phyloP scores from a whole-genome alignment of 2,113 vertebrate genomes.

The Coregonus clupeaformis region DNA sequence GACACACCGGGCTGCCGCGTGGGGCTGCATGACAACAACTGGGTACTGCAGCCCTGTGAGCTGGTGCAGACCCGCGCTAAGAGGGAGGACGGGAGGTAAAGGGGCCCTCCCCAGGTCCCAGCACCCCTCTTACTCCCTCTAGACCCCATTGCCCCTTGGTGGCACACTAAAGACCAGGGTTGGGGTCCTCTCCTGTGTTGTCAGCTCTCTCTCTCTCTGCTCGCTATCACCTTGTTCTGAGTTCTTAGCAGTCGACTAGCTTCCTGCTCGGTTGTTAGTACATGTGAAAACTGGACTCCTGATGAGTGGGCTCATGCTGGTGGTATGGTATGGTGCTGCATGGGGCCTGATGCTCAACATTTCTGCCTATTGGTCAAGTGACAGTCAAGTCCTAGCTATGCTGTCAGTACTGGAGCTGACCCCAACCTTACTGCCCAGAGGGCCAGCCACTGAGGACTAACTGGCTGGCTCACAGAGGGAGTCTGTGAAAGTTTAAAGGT shows the following conservation, averaged over 20 bases:
- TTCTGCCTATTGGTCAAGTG: conserved; percentile 28
- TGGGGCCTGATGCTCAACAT: conserved; percentile 38
- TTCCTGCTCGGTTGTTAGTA: conserved; percentile 43
- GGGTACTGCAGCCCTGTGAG: conserved; percentile 87
- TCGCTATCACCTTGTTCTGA: conserved; percentile 24
- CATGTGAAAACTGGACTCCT: conserved; percentile 38
- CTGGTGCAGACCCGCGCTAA: conserved; percentile 67
- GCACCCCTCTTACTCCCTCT: conserved; percentile 35
- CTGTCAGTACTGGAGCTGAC: conserved; percentile 49
- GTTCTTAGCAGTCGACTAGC: conserved; percentile 31
- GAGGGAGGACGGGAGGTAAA: conserved; percentile 85
- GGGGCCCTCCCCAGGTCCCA: conserved; percentile 40
- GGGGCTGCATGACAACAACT: conserved; percentile 94
- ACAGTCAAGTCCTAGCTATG: conserved; percentile 47
- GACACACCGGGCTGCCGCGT: conserved; percentile 90
- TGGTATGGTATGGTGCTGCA: conserved; percentile 39
- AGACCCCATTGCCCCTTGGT: conserved; percentile 45
- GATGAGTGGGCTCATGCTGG: background rate
- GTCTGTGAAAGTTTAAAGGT: too few relatives aligned
- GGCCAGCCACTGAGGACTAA: conserved; percentile 46
- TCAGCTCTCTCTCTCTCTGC: conserved; percentile 43
- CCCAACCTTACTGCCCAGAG: conserved; percentile 64
- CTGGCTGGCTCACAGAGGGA: conserved; percentile 34
- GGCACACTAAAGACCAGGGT: conserved; percentile 50
- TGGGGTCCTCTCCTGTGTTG: conserved; percentile 50